These are phyloP conservation scores for Origma solitaria DNA, from an alignment of 2,113 vertebrate genomes.

Conservation along the genomic window DNA sequence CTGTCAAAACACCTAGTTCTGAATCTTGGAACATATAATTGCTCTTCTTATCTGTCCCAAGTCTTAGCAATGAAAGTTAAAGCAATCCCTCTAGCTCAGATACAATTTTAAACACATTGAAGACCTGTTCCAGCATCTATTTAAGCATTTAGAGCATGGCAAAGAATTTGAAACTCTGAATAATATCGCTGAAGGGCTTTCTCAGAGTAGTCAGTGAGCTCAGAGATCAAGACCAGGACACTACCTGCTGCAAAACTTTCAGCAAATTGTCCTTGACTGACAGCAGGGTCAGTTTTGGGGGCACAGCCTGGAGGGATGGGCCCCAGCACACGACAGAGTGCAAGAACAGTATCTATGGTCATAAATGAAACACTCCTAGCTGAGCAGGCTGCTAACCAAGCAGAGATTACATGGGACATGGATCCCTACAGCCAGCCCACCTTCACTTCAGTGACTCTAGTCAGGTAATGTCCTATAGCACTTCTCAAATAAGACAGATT, in stretches of 20 bases:
- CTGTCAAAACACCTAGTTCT: conserved; percentile 15
- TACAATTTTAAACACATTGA: background rate
- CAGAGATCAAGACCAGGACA: background rate
- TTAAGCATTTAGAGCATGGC: background rate
- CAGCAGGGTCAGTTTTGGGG: background rate
- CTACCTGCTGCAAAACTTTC: background rate
- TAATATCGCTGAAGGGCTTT: background rate
- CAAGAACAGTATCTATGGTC: accelerated
- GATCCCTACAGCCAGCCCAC: background rate
- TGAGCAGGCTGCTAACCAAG: background rate
- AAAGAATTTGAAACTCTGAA: background rate
- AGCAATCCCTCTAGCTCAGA: background rate
- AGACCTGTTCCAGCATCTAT: background rate
- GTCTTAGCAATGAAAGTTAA: background rate
- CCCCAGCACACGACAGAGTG: background rate
- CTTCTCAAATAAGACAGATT: background rate
- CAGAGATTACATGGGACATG: accelerated
- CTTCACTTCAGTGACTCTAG: background rate
- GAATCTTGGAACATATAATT: background rate
- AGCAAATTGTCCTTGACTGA: background rate
- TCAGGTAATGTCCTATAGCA: accelerated
- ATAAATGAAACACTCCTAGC: background rate
- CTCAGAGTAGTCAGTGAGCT: background rate
- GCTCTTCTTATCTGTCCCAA: background rate
- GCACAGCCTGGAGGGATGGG: background rate